Conservation (phyloP, 2,888 invertebrate species). For the Entomobrya multifasciata region DNA sequence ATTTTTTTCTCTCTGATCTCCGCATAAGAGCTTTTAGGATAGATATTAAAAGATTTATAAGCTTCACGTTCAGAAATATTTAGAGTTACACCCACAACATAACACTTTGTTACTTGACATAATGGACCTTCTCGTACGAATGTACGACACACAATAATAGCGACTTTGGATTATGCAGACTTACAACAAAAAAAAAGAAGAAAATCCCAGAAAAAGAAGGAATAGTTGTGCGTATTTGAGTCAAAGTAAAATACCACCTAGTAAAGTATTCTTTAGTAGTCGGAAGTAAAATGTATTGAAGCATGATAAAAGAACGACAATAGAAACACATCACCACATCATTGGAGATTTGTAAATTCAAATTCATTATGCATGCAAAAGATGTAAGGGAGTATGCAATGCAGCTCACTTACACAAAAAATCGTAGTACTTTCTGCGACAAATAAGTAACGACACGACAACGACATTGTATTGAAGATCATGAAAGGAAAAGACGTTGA, state of each 20-base stretch:
- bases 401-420: background rate
- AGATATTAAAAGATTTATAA: background rate
- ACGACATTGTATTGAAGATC: background rate
- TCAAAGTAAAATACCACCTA: background rate
- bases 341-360: background rate
- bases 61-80: background rate
- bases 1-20: slow-evolving; percentile 13
- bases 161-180: slow-evolving; percentile 3
- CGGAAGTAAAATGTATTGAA: slow-evolving; percentile 21
- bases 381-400: background rate
- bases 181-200: background rate
- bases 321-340: background rate
- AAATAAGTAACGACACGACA: slow-evolving; percentile 45
- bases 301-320: background rate
- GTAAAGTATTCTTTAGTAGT: background rate
- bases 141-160: background rate
- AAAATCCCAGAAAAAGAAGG: background rate
- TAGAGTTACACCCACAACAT: background rate
- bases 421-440: background rate
- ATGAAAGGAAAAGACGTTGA: background rate
- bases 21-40: background rate
- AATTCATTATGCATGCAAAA: background rate
- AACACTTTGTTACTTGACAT: background rate
- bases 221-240: background rate
- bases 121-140: background rate